Evolutionary conservation across 2,113 vertebrate species (phyloP), one percentile per base, ranked within the genome.

Genomic region (Empidonax alnorum): DNA sequence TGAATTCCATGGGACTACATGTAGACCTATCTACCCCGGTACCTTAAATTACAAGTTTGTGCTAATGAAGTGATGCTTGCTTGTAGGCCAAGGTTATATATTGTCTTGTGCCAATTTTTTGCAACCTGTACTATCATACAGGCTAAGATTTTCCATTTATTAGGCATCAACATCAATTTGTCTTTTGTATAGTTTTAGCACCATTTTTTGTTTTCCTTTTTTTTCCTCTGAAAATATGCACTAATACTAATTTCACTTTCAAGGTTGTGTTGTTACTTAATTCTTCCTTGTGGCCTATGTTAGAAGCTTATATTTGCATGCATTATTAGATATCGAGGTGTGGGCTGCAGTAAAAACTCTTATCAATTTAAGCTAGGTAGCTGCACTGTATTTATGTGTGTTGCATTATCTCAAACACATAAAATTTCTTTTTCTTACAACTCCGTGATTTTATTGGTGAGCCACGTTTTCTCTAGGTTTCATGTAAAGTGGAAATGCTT

Each of bases 81-180:
- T 81, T 90, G 35, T 82, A 91, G 89, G 61, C 59, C 71, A 88
- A 91, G 79, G 81, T 94, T 76, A 83, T 87, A 88, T 90, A 52
- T 10, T 77, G 30, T 37, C 25, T 76, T 93, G 46, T 85, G 65
- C 27, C 18, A 46, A 7, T 83, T 62, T 85, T 83, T 27, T 71
- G 52, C 27, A 56, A 88, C 21, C 39, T n/a, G 13, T 41, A 33
- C 6, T 63, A 9, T 71, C 17, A 16, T 14, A 31, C 19, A 47
- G 24, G 14, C 8, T 67, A 47, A 87, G 24, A 53, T 67, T 84
- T 67, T 58, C 16, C 2, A 2, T 67, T 63, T 67, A n/a, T 68
- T 81, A 39, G 27, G 21, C 71, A 58, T 53, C 23, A 59, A 18
- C 8, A 31, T 66, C 3, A 15, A 4, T 55, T 46, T 83, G 8